Conservation (phyloP, 2,797 vertebrate species). For the Botia almorhae region DNA sequence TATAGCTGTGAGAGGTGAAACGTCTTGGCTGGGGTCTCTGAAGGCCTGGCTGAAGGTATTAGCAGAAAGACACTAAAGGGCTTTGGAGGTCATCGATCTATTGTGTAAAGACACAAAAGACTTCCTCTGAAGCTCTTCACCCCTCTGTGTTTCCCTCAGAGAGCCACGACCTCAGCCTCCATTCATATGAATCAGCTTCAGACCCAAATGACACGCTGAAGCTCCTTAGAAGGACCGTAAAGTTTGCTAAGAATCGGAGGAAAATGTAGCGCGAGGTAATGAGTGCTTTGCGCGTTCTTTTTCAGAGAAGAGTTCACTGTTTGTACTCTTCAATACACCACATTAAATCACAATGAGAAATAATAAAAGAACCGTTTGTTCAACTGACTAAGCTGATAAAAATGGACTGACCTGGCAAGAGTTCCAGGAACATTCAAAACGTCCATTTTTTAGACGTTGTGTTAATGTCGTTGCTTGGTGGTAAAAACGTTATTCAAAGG, state of each 20-base stretch:
- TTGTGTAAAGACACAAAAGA: slow-evolving; percentile 92
- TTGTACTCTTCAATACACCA: slow-evolving; percentile 53
- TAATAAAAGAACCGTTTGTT: slow-evolving; percentile 55
- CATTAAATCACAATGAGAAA: slow-evolving; percentile 58
- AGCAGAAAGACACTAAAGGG: slow-evolving; percentile 83
- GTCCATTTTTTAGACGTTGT: too few species aligned
- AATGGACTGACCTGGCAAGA: slow-evolving; percentile 52
- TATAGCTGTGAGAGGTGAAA: slow-evolving; percentile 80
- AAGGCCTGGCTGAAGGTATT: slow-evolving; percentile 81
- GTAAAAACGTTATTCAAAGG: too few species aligned
- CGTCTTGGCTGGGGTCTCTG: slow-evolving; percentile 79
- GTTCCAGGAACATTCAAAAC: too few species aligned
- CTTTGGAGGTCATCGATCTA: slow-evolving; percentile 89
- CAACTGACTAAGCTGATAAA: slow-evolving; percentile 58
- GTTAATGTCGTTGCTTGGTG: too few species aligned
- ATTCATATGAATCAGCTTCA: slow-evolving; percentile 95
- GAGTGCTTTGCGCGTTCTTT: slow-evolving; percentile 46
- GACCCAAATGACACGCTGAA: slow-evolving; percentile 91
- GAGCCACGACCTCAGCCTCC: slow-evolving; percentile 84
- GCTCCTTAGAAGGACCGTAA: slow-evolving; percentile 79
- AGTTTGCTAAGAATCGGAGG: slow-evolving; percentile 67
- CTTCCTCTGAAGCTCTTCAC: slow-evolving; percentile 87
- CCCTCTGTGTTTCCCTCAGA: slow-evolving; percentile 75
- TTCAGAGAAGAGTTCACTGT: slow-evolving; percentile 4
- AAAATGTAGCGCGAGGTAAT: slow-evolving; percentile 56